These are phyloP conservation scores for Lepus oiostolus DNA, from an alignment of 2,797 vertebrate species.

Conservation along the genomic window DNA sequence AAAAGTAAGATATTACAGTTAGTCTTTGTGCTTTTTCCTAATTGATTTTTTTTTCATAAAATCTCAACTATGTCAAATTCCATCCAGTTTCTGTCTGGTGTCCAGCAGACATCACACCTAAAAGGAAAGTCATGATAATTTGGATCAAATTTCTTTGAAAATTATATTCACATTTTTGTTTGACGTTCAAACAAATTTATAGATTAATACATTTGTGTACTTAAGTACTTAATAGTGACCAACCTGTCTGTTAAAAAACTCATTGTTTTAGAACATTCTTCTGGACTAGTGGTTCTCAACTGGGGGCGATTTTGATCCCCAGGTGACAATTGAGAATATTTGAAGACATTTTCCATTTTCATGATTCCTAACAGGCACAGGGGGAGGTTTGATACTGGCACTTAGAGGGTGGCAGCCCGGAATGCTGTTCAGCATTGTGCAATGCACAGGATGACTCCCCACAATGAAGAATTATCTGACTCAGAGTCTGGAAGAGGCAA, in stretches of 20 bases:
- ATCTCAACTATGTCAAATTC: slow-evolving; percentile 55
- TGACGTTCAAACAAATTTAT: slow-evolving; percentile 40
- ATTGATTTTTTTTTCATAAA: slow-evolving; percentile 4
- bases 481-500: background rate
- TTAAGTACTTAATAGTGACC: slow-evolving; percentile 2
- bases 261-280: background rate
- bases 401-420: background rate
- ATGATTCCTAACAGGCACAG: background rate
- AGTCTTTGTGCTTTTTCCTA: background rate
- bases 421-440: background rate
- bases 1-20: slow-evolving; percentile 59
- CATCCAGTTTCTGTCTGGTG: background rate
- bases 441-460: background rate
- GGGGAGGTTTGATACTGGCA: background rate
- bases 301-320: background rate
- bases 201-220: slow-evolving; percentile 1
- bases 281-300: background rate
- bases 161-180: slow-evolving; percentile 48
- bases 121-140: background rate
- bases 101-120: slow-evolving; percentile 32
- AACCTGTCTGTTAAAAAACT: slow-evolving; percentile 51
- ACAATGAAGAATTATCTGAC: background rate
- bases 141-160: slow-evolving; percentile 54
- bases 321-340: background rate
- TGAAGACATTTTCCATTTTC: background rate